Conservation (phyloP, 2,113 vertebrate species). For the Lipotes vexillifer region DNA sequence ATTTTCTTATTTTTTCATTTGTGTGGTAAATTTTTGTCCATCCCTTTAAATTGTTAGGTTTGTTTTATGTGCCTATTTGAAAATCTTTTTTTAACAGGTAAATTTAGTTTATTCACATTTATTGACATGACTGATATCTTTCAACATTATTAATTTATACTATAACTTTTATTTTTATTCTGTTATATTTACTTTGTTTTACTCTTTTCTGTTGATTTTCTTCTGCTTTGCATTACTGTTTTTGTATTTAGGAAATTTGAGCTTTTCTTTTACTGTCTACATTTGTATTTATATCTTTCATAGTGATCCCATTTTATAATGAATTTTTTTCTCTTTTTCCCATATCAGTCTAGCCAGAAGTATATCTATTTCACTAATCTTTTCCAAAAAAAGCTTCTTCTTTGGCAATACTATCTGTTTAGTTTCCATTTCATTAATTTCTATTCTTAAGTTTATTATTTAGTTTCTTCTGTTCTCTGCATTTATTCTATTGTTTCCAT, state of each 20-base stretch:
- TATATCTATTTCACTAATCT: background rate
- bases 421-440: background rate
- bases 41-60: background rate
- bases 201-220: background rate
- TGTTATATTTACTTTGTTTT: background rate
- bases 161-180: background rate
- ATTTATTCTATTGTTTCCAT: background rate
- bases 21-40: background rate
- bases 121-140: background rate
- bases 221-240: background rate
- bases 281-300: constrained; percentile 13
- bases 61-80: background rate
- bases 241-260: background rate
- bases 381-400: background rate
- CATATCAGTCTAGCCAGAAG: background rate
- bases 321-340: background rate
- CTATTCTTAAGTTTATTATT: background rate
- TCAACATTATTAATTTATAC: background rate
- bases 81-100: background rate
- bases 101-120: background rate
- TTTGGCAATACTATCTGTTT: background rate
- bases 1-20: background rate
- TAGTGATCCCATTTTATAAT: background rate
- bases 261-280: background rate
- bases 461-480: background rate